Conservation (phyloP, 1,140 invertebrate genomes). For the Drosophila bocki region DNA sequence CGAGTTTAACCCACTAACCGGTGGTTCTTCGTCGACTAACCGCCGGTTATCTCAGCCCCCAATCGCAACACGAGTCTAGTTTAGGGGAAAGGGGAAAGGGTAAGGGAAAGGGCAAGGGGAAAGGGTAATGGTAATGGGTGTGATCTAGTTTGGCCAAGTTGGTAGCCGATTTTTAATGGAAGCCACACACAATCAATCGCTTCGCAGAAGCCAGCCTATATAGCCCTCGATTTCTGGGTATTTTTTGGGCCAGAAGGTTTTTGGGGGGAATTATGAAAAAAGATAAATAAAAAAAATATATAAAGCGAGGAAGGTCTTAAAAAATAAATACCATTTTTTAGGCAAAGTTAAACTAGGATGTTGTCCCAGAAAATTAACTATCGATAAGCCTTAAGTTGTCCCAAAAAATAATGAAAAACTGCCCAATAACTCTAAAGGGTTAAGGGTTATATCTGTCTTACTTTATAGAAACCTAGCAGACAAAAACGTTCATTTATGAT, state of each 20-base stretch:
- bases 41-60: slow-evolving; percentile 7
- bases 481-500: no score
- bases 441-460: no score
- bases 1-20: slow-evolving; percentile 43
- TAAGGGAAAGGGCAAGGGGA: not conserved
- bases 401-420: no score
- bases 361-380: no score
- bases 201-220: slow-evolving; percentile 31
- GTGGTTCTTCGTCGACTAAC: slow-evolving; percentile 14
- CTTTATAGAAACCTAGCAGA: no score
- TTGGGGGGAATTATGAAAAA: not conserved
- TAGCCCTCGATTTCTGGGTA: slow-evolving; percentile 21
- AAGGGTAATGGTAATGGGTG: slow-evolving; percentile 3
- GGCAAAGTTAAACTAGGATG: no score
- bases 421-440: no score
- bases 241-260: not conserved
- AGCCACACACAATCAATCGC: slow-evolving; percentile 49
- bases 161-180: slow-evolving; percentile 54
- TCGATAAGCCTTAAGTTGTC: no score
- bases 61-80: slow-evolving; percentile 30
- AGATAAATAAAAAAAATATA: not conserved
- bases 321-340: no score
- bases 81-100: not conserved
- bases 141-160: slow-evolving; percentile 22
- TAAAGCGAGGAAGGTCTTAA: no score